phyloP scores from a whole-genome alignment of 2,113 vertebrate genomes.

The Microtus pennsylvanicus region DNA sequence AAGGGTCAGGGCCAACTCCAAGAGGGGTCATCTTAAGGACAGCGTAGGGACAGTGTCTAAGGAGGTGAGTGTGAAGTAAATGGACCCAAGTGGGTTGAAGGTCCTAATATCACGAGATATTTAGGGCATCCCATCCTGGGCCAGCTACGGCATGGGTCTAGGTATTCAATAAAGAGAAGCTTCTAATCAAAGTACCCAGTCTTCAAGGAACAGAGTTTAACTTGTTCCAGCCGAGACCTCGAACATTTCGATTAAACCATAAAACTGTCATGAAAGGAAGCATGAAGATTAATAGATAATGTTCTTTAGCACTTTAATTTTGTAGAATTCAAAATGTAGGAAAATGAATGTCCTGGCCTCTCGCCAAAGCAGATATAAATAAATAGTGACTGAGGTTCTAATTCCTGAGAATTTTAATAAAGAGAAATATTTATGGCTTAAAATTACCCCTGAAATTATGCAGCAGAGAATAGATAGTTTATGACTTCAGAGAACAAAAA shows the following conservation, averaged over 20 bases:
- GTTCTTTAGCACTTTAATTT: constrained; percentile 73
- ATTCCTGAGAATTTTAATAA: constrained; percentile 74
- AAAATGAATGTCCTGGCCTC: constrained; percentile 66
- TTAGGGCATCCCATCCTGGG: background rate
- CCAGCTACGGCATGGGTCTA: background rate
- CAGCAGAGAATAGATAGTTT: constrained; percentile 73
- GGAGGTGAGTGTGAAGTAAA: background rate
- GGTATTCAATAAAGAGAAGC: background rate
- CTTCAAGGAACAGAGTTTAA: constrained; percentile 23
- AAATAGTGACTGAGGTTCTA: constrained; percentile 56
- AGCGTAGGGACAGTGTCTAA: background rate
- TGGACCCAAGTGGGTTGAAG: background rate
- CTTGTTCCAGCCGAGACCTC: background rate
- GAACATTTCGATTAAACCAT: constrained; percentile 40
- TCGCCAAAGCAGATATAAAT: constrained; percentile 65
- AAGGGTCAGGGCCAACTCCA: background rate
- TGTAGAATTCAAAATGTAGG: constrained; percentile 64
- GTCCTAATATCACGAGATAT: background rate
- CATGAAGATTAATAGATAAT: constrained; percentile 68
- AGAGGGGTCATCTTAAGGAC: background rate
- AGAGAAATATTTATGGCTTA: constrained; percentile 71
- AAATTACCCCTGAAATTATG: constrained; percentile 70
- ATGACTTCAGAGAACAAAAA: constrained; percentile 72
- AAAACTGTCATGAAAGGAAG: constrained; percentile 52
- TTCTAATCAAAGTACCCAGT: background rate